Evolutionary conservation across 2,888 invertebrate genomes (phyloP).

Genomic region (Lycia hirtaria): DNA sequence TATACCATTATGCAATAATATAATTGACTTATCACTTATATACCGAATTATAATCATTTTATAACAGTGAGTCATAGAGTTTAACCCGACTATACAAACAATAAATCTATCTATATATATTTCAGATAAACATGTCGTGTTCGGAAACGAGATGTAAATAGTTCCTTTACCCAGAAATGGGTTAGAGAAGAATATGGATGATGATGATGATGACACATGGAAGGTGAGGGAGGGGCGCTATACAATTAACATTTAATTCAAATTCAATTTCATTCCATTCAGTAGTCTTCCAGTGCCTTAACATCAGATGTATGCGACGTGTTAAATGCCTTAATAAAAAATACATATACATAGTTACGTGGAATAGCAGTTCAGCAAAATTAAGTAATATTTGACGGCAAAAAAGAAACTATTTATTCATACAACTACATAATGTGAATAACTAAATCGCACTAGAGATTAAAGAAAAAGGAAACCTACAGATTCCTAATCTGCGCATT

Average conservation of each 20-base stretch:
- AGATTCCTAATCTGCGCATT: background rate
- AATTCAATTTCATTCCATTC: too few relatives aligned
- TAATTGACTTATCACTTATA: background rate
- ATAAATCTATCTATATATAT: too few relatives aligned
- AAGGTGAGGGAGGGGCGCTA: too few relatives aligned
- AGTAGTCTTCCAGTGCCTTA: too few relatives aligned
- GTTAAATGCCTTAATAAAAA: too few relatives aligned
- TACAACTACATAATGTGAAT: slow-evolving; percentile 3
- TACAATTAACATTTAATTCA: too few relatives aligned
- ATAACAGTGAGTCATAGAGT: background rate
- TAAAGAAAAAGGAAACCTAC: background rate
- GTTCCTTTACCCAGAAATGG: too few relatives aligned
- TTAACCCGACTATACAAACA: background rate
- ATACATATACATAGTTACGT: background rate
- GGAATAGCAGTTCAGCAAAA: background rate
- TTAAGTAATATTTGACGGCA: slow-evolving; percentile 14
- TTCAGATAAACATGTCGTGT: too few relatives aligned
- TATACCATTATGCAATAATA: slow-evolving; percentile 22
- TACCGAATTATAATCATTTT: background rate
- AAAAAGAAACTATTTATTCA: slow-evolving; percentile 16
- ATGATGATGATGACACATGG: too few relatives aligned
- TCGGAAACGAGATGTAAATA: too few relatives aligned
- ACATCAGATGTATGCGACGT: too few relatives aligned
- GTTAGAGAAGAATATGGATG: too few relatives aligned
- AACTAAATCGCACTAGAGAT: background rate